phyloP scores from a whole-genome alignment of 1,140 invertebrate species.

The Acromyrmex charruanus region DNA sequence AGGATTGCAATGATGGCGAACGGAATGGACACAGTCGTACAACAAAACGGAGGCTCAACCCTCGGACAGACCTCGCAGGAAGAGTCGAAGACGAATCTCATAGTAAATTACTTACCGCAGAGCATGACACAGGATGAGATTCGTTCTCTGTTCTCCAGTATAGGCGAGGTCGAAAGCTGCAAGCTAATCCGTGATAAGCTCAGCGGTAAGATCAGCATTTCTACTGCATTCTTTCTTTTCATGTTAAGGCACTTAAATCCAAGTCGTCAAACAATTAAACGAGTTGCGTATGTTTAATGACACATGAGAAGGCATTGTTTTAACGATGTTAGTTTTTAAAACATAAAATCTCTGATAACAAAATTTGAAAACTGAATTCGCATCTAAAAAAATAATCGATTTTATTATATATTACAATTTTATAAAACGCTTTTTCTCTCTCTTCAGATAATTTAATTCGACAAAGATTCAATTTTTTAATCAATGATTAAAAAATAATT shows the following conservation, averaged over 20 bases:
- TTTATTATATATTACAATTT: neutral
- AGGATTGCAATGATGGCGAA: conserved; percentile 92
- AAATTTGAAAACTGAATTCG: neutral
- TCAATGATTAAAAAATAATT: neutral
- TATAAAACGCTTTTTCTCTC: neutral
- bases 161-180: conserved; percentile 99
- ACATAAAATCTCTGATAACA: too few relatives aligned
- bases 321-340: too few relatives aligned
- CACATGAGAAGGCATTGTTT: neutral
- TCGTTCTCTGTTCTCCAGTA: conserved; percentile 97
- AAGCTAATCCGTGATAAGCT: conserved; percentile 99
- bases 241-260: neutral
- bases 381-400: neutral
- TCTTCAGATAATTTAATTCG: neutral
- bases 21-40: conserved; percentile 91
- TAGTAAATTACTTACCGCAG: conserved; percentile 99
- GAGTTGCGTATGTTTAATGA: neutral
- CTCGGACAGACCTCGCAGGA: conserved; percentile 92
- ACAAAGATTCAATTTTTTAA: neutral
- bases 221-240: neutral
- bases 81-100: conserved; percentile 99
- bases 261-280: neutral
- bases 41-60: conserved; percentile 90
- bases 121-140: conserved; percentile 99
- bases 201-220: conserved; percentile 90